Evolutionary conservation across 2,888 invertebrate genomes (phyloP), one percentile per base, ranked within the genome.

Genomic region (Phoenoteleia sp.): DNA sequence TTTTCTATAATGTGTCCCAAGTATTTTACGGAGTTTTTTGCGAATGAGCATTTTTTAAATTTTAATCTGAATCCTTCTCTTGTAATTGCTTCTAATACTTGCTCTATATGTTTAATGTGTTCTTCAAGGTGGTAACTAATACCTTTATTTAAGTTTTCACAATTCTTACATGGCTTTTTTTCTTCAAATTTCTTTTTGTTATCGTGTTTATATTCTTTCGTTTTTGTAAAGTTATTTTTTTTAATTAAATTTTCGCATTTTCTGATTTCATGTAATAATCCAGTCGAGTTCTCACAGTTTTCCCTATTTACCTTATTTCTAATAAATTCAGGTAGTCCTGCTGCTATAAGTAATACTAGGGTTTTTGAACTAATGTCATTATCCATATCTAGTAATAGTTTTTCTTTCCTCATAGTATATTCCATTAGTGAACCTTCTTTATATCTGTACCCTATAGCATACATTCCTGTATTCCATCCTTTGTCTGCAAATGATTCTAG

Each of bases 361-460:
- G 85, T 87, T n/a, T 39, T 42, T 3, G 42, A 56, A 21, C 84
- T 81, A 13, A 85, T 86, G 5, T 21, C 0, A 45, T 87, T 88
- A 29, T 80, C 84, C 42, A 80, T 66, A 67, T 88, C 79, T 54
- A 86, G 21, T 72, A 88, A 36, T 17, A 88, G 39, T 81, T 45
- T 56, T 81, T 88, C 84, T 81, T 87, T 87, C 49, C 81, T 88
- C 52, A 85, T 27, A 2, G 87, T 85, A 67, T 86, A 87, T 29
- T 90, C 87, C 49, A 90, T 67, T 19, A 91, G 21, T 72, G 62
- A 86, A 27, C 89, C 88, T 86, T 88, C 88, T 64, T 69, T 87
- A 69, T 90, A 88, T 64, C 60, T 90, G 64, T 81, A 90, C 25
- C 67, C 58, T 76, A 87, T 52, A 39, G 89, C 89, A 71, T 89